Evolutionary conservation across 2,113 vertebrate species (phyloP).

Genomic region (Platysternon megacephalum): DNA sequence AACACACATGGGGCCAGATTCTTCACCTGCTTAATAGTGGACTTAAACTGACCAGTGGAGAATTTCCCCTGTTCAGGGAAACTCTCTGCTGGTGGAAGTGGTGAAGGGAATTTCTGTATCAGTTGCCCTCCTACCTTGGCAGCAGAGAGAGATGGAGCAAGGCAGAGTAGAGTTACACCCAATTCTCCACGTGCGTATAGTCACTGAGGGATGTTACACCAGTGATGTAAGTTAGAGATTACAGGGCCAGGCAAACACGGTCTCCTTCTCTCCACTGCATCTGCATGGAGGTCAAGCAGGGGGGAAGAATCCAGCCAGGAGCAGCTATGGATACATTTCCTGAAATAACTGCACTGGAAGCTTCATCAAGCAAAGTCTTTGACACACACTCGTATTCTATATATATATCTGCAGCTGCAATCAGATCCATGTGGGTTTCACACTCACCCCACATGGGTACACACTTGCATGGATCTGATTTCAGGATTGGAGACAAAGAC

Average conservation of each 20-base stretch:
- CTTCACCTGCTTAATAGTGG: background rate
- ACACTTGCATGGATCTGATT: no score
- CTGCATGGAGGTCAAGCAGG: background rate
- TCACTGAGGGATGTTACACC: background rate
- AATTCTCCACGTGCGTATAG: background rate
- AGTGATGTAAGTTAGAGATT: background rate
- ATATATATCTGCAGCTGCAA: no score
- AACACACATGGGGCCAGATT: background rate
- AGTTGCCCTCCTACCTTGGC: background rate
- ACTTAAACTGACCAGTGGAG: background rate
- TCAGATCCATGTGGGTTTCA: background rate
- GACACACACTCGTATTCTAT: no score
- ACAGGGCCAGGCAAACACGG: background rate
- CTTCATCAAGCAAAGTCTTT: background rate
- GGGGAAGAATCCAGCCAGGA: background rate
- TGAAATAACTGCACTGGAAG: background rate
- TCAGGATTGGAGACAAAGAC: no score
- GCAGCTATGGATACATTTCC: background rate
- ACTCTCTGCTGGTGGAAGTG: background rate
- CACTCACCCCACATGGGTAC: no score
- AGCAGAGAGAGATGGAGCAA: background rate
- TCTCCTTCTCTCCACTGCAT: background rate
- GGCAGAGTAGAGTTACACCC: background rate
- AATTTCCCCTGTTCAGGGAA: accelerated
- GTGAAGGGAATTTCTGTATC: background rate